phyloP scores from a whole-genome alignment of 2,797 vertebrate genomes.

The Lateolabrax maculatus region DNA sequence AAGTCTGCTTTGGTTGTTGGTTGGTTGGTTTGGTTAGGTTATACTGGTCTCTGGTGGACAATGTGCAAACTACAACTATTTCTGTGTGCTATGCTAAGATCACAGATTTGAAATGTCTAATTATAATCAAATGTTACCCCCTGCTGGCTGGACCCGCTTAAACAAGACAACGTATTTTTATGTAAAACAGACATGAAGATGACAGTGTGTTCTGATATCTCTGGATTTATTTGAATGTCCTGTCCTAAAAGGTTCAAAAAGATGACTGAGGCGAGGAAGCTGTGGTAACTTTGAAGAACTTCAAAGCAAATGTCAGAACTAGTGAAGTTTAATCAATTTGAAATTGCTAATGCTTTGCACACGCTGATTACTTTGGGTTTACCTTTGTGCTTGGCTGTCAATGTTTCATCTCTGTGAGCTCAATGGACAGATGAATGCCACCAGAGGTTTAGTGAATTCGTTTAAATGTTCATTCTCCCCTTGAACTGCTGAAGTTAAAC shows the following conservation, averaged over 20 bases:
- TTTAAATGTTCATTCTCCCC: neutral
- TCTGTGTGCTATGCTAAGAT: neutral
- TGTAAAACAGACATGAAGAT: neutral
- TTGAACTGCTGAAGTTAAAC: neutral
- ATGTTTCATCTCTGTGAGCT: neutral
- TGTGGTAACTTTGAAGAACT: constrained; percentile 34
- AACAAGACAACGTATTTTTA: neutral
- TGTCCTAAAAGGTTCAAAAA: constrained; percentile 17
- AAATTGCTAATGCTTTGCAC: constrained; percentile 24
- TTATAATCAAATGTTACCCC: neutral
- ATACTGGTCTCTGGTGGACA: constrained; percentile 57
- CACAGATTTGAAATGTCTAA: neutral
- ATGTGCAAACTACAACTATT: neutral
- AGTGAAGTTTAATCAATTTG: constrained; percentile 20
- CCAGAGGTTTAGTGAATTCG: neutral
- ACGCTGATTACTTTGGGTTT: neutral
- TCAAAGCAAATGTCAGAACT: constrained; percentile 60
- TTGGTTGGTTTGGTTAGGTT: neutral
- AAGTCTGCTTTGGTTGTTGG: neutral
- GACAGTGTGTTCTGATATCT: neutral
- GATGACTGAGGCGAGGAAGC: constrained; percentile 3
- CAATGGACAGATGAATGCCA: neutral
- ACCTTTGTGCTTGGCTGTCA: neutral
- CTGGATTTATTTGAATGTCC: constrained; percentile 13
- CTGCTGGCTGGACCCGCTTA: neutral